Percentiles rank a stretch among this genome's conserved stretches.
Evolutionary conservation across 2,797 vertebrate species (phyloP).

Genomic region (Taeniopygia guttata): DNA sequence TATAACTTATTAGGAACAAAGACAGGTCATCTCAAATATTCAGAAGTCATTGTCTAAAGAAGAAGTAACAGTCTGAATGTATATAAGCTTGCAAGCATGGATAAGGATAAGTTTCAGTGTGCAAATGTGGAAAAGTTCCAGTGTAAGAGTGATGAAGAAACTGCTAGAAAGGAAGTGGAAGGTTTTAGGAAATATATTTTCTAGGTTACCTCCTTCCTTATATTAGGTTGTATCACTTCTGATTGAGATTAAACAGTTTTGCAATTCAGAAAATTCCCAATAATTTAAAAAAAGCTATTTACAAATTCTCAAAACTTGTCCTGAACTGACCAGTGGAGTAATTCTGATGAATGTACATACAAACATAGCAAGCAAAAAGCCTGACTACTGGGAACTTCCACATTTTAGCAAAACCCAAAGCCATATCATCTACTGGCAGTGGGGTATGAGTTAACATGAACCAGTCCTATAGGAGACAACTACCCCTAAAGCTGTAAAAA

Average conservation of each 20-base stretch:
- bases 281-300: neutral
- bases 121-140: neutral
- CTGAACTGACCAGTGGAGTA: neutral
- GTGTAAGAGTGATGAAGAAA: neutral
- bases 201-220: neutral
- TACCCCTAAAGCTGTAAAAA: neutral
- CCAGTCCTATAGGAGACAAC: neutral
- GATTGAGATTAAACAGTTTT: neutral
- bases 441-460: neutral
- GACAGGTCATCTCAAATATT: neutral
- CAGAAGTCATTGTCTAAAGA: neutral
- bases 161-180: neutral
- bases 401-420: neutral
- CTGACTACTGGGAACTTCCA: neutral
- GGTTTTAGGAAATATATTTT: neutral
- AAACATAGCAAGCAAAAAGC: neutral
- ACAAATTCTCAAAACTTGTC: neutral
- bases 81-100: neutral
- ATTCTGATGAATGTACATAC: neutral
- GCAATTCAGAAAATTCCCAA: neutral
- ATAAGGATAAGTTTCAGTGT: neutral
- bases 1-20: neutral
- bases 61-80: neutral
- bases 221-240: neutral
- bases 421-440: neutral